Base-by-base conservation (phyloP, 2,797 vertebrate species). In the Acanthurus lineatus region DNA sequence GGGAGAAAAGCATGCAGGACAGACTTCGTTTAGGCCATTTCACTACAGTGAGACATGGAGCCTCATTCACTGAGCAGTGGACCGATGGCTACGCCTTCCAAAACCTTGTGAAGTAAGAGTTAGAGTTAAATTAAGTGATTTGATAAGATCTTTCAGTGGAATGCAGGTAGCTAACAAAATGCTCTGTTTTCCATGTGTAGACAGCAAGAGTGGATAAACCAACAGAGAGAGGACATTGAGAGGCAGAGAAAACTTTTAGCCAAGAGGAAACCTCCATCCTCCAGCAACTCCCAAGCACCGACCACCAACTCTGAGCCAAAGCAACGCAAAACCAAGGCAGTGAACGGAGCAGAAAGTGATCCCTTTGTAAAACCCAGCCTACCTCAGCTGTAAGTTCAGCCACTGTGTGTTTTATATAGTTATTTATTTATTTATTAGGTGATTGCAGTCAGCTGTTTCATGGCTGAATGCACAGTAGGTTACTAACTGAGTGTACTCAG, bases 1-100 rank as follows among this genome's bases (percentile, higher is more conserved):
- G 98, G 88, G 98, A 99, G 95, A 99, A 99, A 94, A 99, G 98
- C 93, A 99, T 99, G 98, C 98, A 99, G 95, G 98, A 99, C 79
- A 94, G 98, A 90, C 94, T 99, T 91, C 97, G 98, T 85, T 95
- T 99, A 86, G 98, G 98, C 85, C 98, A 99, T 94, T 99, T 99
- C 93, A 99, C 98, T 89, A 99, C 98, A 84, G 98, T 99, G 91
- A 97, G 98, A 94, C 98, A 99, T 54, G 98, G 98, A 83, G 98
- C 98, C 91, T 99, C 98, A 9, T 99, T 99, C 95, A 99, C 98
- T 79, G 98, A 99, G 81, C 98, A 99, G 93, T 99, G 98, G 98
- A 98, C 97, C 85, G 98, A 99, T 79, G 98, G 98, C 86, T 99
- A 97, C 80, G 98, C 98, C 90, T 99, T 99, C 95, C 98, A 99